Evolutionary conservation across 2,888 invertebrate species (phyloP).

Genomic region (Pollenia griseotomentosa): DNA sequence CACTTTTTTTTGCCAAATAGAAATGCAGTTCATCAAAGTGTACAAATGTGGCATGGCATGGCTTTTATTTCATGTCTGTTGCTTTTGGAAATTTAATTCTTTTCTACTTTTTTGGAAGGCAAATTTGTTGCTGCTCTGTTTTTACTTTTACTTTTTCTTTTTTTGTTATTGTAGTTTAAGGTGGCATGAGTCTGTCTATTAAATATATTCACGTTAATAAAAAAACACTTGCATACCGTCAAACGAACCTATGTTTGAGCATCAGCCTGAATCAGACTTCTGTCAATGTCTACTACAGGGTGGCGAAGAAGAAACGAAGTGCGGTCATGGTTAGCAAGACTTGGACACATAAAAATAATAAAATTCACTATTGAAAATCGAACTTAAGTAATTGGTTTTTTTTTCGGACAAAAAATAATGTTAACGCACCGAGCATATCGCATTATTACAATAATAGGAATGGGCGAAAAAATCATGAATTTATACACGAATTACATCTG

Average conservation of each 20-base stretch:
- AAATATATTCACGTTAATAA: not conserved
- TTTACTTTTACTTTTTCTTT: not conserved
- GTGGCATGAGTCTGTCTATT: conserved; percentile 25
- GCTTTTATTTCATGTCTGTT: conserved; percentile 61
- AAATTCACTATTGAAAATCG: too few species aligned
- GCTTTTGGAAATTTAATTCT: conserved; percentile 56
- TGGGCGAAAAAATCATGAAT: too few species aligned
- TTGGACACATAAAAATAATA: too few species aligned
- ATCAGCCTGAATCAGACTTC: conserved; percentile 28
- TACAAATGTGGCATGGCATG: conserved; percentile 49
- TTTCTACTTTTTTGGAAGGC: conserved; percentile 2
- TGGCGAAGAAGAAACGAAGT: not conserved
- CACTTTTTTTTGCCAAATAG: not conserved
- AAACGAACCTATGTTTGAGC: conserved; percentile 7
- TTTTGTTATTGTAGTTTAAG: conserved; percentile 10
- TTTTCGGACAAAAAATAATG: too few species aligned
- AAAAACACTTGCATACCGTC: conserved; percentile 14
- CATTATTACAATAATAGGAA: too few species aligned
- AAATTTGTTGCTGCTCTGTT: conserved; percentile 33
- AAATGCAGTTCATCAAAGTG: conserved; percentile 41
- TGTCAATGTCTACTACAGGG: conserved; percentile 19
- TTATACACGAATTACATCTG: too few species aligned
- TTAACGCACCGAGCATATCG: too few species aligned
- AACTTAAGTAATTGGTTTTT: too few species aligned
- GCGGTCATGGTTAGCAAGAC: too few species aligned